Evolutionary conservation across 2,797 vertebrate genomes (phyloP), one percentile per base, ranked within the genome.

Genomic region (Eospalax fontanierii): DNA sequence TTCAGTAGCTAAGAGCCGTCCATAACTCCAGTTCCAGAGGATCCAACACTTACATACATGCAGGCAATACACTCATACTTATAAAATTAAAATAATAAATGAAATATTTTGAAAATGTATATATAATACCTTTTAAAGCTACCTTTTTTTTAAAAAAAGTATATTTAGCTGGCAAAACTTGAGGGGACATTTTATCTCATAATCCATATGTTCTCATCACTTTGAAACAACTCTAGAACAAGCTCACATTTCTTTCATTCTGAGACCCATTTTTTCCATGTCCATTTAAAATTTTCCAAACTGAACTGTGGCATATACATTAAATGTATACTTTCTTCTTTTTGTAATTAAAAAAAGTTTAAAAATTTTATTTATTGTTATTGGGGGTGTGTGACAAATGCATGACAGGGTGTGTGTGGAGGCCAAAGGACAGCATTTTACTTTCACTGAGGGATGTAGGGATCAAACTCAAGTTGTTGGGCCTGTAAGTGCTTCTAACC

Each of bases 201-300:
- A 93, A 54, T 15, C 76, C 82, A 22, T 59, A 59, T 92, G 68
- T 84, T 95, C 40, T 84, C 65, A 5, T 78, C 50, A 84, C 0
- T 94, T 74, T 94, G 66, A 40, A 93, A 93, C 57, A 93, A 66
- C 92, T 73, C 28, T 78, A 87, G 80, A 91, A 38, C 70, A 89
- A 76, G 86, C 46, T 80, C 16, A 0, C 61, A n/a, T 87, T 92
- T 93, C 59, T 40, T 88, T 78, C 35, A 76, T 92, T 90, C 71
- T 65, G 43, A 92, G 46, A 86, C n/a, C 38, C 92, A 26, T 16
- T 61, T 86, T 79, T 33, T 35, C 61, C 70, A 54, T 30, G 81
- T 35, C 30, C 2, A 70, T 92, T 96, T 96, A 89, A 87, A 84
- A 16, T 46, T 63, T 94, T 92, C 26, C 63, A 74, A 90, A 76